These are phyloP conservation scores for Drosophila pegasa DNA, from an alignment of 2,888 invertebrate genomes.

Conservation along the genomic window DNA sequence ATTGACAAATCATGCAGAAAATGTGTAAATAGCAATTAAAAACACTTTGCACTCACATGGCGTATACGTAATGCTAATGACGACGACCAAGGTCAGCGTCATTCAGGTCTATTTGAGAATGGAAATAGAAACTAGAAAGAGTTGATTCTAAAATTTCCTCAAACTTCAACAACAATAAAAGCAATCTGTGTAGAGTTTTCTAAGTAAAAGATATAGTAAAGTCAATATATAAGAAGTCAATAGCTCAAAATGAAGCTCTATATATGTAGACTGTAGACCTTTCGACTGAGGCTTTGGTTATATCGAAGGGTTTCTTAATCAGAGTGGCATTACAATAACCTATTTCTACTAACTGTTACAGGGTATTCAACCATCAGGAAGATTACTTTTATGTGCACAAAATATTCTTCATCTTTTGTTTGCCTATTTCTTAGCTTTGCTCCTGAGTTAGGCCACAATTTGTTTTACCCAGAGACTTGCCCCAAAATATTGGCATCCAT, in stretches of 20 bases:
- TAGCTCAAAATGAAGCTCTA: background rate
- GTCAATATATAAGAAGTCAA: background rate
- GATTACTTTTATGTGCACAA: background rate
- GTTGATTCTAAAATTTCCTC: background rate
- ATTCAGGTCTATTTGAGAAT: background rate
- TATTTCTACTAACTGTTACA: background rate
- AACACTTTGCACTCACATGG: constrained; percentile 24
- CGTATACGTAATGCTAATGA: constrained; percentile 34
- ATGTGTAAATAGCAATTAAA: constrained; percentile 73
- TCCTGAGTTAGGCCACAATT: constrained; percentile 21
- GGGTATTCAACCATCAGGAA: background rate
- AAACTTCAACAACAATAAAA: background rate
- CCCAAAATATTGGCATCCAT: constrained; percentile 46
- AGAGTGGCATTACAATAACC: no score
- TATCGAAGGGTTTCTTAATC: no score
- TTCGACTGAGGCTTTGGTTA: no score
- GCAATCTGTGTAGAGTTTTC: background rate
- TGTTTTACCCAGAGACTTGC: constrained; percentile 39
- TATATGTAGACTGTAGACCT: no score
- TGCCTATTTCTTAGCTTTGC: constrained; percentile 26
- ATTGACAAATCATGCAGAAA: constrained; percentile 77
- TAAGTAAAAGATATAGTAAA: background rate
- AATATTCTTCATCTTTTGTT: constrained; percentile 28
- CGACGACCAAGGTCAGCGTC: background rate
- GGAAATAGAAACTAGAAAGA: background rate